A percentile compares a stretch with the other conserved stretches of the same genome.
phyloP scores from a whole-genome alignment of 2,797 vertebrate genomes.

The Borostomias antarcticus region DNA sequence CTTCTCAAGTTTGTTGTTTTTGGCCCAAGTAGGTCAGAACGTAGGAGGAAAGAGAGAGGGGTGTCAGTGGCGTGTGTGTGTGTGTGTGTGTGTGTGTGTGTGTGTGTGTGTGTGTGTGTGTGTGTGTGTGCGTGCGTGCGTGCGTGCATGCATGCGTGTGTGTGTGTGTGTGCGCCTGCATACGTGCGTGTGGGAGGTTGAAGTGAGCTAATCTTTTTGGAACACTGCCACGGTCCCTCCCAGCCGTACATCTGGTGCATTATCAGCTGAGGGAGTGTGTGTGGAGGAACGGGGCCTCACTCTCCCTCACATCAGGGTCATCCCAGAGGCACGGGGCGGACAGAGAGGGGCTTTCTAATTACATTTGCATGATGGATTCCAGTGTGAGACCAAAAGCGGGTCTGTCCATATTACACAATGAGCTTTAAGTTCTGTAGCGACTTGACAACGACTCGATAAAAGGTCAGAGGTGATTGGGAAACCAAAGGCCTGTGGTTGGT shows the following conservation, averaged over 20 bases:
- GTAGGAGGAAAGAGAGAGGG: not conserved
- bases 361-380: not conserved
- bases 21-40: not conserved
- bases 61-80: not conserved
- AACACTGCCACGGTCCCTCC: constrained; percentile 32
- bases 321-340: constrained; percentile 32
- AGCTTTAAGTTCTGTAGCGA: no score
- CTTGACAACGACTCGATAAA: no score
- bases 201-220: constrained; percentile 52
- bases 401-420: no score
- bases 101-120: not conserved
- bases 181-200: no score
- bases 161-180: not conserved
- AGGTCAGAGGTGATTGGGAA: no score
- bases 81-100: not conserved
- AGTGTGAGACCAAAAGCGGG: no score
- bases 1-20: not conserved
- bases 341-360: no score
- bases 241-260: constrained; percentile 49
- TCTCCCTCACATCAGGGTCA: constrained; percentile 27
- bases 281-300: not conserved
- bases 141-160: constrained; percentile 7
- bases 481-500: no score
- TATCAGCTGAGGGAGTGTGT: constrained; percentile 25
- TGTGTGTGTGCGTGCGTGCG: constrained; percentile 12